Evolutionary conservation across 2,797 vertebrate species (phyloP), one percentile per base, ranked within the genome.

Genomic region (Falco rusticolus): DNA sequence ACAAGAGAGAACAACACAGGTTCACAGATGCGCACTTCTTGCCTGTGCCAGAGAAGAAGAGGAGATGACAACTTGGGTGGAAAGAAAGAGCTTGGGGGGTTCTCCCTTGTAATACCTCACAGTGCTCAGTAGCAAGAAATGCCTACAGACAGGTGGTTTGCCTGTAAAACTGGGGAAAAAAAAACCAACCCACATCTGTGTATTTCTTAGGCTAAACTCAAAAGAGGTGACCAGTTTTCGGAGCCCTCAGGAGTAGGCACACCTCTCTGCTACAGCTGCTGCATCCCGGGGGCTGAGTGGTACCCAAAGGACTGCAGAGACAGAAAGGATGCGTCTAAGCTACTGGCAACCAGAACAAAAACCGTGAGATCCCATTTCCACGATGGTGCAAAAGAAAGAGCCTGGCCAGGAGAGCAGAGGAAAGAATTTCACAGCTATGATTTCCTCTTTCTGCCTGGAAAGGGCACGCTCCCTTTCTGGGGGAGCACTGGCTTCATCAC

Each of bases 271-370:
- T 45, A 11, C 8, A 33, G n/a, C 31, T 41, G n/a, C 29, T 24
- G 15, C 18, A 5, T 51, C 12, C 8, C 12, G 0, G 43, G 26
- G 22, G 26, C 33, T 37, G 60, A 72, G 59, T 1, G 1, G 33
- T 57, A 57, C 60, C 60, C 61, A 50, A 37, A 66, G 28, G 25
- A 16, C 18, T 11, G 31, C 34, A 10, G 7, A 5, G 1, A 6
- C 17, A 34, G 29, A 37, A 57, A 45, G 24, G 45, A 47, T 6
- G 28, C 0, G 2, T 37, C 15, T 4, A 28, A 64, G 5, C 57
- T 20, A 34, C 11, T 0, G 0, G 25, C 28, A 79, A 39, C 41
- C 18, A 18, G 6, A 71, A 72, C 2, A 8, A 53, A 65, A 39
- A 16, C 20, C 8, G 9, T 5, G 11, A 13, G 31, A 77, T 21